Evolutionary conservation across 2,888 invertebrate genomes (phyloP).

Genomic region (Troilus luridus): DNA sequence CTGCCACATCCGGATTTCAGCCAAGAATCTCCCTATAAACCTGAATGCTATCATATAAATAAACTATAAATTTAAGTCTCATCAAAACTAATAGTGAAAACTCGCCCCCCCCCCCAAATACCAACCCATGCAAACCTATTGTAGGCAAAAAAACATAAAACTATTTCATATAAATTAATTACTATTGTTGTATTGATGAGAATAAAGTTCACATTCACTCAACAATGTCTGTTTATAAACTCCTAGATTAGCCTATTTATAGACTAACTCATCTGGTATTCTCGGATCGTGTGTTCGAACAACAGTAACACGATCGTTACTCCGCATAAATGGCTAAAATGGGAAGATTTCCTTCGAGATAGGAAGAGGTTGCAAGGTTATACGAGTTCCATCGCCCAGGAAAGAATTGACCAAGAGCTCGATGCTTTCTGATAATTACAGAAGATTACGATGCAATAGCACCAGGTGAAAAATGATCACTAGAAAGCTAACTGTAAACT

Average conservation of each 20-base stretch:
- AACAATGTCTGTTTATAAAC: background rate
- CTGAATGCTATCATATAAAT: too few relatives aligned
- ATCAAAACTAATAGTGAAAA: too few relatives aligned
- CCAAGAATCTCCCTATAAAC: too few relatives aligned
- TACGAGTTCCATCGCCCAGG: background rate
- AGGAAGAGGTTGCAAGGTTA: background rate
- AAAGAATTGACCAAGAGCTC: background rate
- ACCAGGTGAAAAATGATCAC: background rate
- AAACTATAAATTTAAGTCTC: too few relatives aligned
- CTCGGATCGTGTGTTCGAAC: background rate
- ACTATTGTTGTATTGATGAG: background rate
- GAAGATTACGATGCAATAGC: constrained; percentile 18
- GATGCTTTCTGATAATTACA: constrained; percentile 26
- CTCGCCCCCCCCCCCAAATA: too few relatives aligned
- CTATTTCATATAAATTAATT: too few relatives aligned
- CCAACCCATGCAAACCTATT: too few relatives aligned
- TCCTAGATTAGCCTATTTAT: background rate
- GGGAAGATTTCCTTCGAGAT: background rate
- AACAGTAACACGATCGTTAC: constrained; percentile 16
- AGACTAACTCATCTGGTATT: background rate
- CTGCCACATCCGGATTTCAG: too few relatives aligned
- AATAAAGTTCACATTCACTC: background rate
- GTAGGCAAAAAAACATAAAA: too few relatives aligned
- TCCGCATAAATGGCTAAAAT: background rate
- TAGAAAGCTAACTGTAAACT: constrained; percentile 16